These are phyloP conservation scores for Habropoda laboriosa DNA, from an alignment of 1,140 invertebrate genomes.

Conservation along the genomic window DNA sequence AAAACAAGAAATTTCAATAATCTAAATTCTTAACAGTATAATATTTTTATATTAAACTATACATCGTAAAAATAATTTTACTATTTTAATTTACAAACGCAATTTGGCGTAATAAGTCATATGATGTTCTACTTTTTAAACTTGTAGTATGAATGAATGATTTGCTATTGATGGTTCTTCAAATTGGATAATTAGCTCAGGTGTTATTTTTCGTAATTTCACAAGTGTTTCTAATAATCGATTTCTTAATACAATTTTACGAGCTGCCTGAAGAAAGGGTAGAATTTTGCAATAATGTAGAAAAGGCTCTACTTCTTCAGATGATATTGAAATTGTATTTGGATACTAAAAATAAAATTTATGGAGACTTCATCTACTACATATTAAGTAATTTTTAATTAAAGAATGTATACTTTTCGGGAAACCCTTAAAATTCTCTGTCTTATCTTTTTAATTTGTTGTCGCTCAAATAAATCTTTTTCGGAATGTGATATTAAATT, in stretches of 20 bases:
- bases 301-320: not conserved
- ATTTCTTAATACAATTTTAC: conserved; percentile 21
- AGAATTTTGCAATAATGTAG: not conserved
- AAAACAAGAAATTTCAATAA: not conserved
- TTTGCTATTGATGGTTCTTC: not conserved
- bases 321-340: not conserved
- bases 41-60: not conserved
- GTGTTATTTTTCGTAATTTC: not conserved
- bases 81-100: too few relatives aligned
- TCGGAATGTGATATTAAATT: not conserved
- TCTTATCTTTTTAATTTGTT: not conserved
- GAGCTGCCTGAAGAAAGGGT: conserved; percentile 20
- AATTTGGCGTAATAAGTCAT: too few relatives aligned
- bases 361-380: not conserved
- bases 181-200: not conserved
- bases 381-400: not conserved
- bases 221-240: conserved; percentile 23
- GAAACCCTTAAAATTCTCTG: conserved; percentile 26
- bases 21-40: not conserved
- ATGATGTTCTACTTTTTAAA: not conserved
- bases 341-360: conserved; percentile 7
- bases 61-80: too few relatives aligned
- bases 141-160: not conserved
- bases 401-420: not conserved
- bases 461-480: not conserved